Conservation (phyloP, 92 coral and sea anemone genomes). For the Epizoanthus illoricatus region DNA sequence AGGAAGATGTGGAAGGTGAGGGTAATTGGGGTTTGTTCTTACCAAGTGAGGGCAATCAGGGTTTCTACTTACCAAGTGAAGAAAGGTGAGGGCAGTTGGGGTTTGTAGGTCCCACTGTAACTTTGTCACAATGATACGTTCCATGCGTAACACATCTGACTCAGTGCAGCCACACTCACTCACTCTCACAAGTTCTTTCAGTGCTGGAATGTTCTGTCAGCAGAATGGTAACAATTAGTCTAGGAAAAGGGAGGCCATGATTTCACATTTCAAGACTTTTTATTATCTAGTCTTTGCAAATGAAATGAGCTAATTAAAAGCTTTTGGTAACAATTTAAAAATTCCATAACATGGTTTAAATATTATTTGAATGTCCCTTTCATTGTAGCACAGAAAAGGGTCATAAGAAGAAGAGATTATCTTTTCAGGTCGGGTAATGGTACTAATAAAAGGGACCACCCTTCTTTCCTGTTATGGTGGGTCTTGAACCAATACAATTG, state of each 20-base stretch:
- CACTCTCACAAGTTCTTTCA: constrained; percentile 87
- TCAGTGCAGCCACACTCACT: constrained; percentile 89
- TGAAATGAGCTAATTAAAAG: neutral
- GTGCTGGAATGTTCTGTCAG: constrained; percentile 79
- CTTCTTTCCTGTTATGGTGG: too few species aligned
- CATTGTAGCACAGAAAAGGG: too few species aligned
- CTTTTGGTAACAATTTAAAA: neutral
- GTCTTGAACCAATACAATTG: neutral
- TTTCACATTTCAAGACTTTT: neutral
- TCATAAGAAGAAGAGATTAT: too few species aligned
- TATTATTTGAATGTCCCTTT: too few species aligned
- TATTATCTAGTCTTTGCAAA: too few species aligned
- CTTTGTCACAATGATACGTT: constrained; percentile 88
- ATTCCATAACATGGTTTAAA: neutral
- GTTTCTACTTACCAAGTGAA: constrained; percentile 81
- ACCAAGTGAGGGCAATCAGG: neutral
- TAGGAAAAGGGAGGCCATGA: neutral
- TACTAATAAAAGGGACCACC: too few species aligned
- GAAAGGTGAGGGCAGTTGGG: constrained; percentile 84
- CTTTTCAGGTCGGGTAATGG: too few species aligned
- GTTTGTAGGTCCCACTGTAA: constrained; percentile 88
- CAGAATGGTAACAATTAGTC: constrained; percentile 1
- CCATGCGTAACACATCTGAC: constrained; percentile 98
- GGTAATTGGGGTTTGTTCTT: neutral
- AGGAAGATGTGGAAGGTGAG: constrained; percentile 45